phyloP scores from a whole-genome alignment of 2,888 invertebrate genomes.

The Hypena proboscidalis region DNA sequence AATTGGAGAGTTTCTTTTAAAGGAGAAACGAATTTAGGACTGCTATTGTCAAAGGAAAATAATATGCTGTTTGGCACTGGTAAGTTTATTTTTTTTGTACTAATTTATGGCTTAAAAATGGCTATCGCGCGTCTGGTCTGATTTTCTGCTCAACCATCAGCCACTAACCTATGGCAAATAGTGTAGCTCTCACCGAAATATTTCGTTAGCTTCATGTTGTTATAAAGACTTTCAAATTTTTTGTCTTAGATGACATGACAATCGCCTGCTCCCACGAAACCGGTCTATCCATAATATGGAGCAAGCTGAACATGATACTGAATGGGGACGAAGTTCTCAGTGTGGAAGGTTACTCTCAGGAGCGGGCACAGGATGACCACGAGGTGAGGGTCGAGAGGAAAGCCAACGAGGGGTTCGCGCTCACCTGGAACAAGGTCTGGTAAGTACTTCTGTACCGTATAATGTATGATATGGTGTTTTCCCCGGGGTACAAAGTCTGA shows the following conservation, averaged over 20 bases:
- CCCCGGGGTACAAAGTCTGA: neutral
- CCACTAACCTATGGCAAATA: no score
- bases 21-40: conserved; percentile 86
- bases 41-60: conserved; percentile 88
- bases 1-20: conserved; percentile 84
- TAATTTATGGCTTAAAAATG: no score
- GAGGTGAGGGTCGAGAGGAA: conserved; percentile 89
- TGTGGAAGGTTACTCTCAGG: conserved; percentile 88
- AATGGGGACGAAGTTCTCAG: conserved; percentile 90
- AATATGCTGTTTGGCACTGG: conserved; percentile 88
- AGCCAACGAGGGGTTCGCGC: conserved; percentile 89
- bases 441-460: conserved; percentile 54
- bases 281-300: conserved; percentile 74
- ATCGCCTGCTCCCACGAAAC: conserved; percentile 65
- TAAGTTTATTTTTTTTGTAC: conserved; percentile 56
- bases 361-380: conserved; percentile 85
- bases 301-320: conserved; percentile 83
- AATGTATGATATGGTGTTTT: neutral
- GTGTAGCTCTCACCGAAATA: no score
- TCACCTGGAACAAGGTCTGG: conserved; percentile 91
- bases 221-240: neutral
- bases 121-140: no score
- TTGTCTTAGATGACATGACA: conserved; percentile 71
- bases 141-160: no score
- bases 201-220: neutral